Evolutionary conservation across 2,797 vertebrate species (phyloP).

Genomic region (Hippopotamyrus pictus): DNA sequence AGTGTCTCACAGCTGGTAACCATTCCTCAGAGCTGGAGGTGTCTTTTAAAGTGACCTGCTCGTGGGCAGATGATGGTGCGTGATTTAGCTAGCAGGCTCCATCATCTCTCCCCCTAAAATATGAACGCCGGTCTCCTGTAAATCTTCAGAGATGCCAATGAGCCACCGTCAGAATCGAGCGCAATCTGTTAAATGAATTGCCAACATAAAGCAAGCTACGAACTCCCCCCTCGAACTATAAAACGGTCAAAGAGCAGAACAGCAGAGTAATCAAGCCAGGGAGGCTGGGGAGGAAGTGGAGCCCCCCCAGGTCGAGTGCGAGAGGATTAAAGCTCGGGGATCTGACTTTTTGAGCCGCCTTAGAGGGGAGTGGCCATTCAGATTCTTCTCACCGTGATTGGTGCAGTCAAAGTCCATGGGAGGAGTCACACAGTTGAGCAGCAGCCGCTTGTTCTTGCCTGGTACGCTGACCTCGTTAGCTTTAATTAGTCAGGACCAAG

Average conservation of each 20-base stretch:
- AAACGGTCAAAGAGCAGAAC: background rate
- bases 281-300: background rate
- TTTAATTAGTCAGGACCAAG: conserved; percentile 3
- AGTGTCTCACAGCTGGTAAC: background rate
- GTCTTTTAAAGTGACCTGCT: background rate
- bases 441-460: background rate
- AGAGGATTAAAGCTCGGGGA: background rate
- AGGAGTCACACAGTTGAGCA: background rate
- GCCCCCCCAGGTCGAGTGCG: background rate
- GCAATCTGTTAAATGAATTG: conserved; percentile 47
- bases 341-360: background rate
- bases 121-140: conserved; percentile 44
- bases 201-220: conserved; percentile 7
- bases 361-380: background rate
- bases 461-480: background rate
- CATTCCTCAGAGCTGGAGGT: background rate
- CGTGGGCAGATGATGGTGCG: background rate
- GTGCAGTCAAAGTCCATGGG: background rate
- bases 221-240: background rate
- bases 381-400: background rate
- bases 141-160: conserved; percentile 57
- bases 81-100: conserved; percentile 43
- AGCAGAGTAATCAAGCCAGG: too few species aligned
- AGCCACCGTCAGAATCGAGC: conserved; percentile 54
- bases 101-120: conserved; percentile 38